phyloP scores from a whole-genome alignment of 2,888 invertebrate species.

The Acleris holmiana region DNA sequence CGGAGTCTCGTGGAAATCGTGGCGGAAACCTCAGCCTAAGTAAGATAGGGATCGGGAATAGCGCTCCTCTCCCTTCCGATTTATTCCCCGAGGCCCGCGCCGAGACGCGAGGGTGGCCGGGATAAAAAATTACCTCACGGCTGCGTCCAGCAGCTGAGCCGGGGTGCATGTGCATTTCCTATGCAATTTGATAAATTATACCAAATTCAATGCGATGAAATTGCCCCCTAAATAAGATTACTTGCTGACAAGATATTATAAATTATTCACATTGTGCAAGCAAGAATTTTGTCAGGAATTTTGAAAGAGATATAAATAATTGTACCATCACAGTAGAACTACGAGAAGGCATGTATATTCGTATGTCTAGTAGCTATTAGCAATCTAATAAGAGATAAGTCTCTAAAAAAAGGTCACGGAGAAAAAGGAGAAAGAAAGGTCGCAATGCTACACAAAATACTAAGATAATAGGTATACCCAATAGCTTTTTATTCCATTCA shows the following conservation, averaged over 20 bases:
- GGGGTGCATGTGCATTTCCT: conserved; percentile 71
- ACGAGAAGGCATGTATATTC: too few relatives aligned
- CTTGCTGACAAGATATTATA: conserved; percentile 43
- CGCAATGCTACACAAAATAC: conserved; percentile 1
- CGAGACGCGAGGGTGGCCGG: conserved; percentile 58
- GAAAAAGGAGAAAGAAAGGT: too few relatives aligned
- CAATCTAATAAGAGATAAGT: conserved; percentile 7
- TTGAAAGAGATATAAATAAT: conserved; percentile 9
- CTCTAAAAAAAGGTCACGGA: background rate
- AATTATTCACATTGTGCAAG: conserved; percentile 34
- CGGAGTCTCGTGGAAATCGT: conserved; percentile 55
- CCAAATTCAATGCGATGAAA: conserved; percentile 70
- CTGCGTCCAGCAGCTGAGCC: conserved; percentile 71
- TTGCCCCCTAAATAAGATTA: conserved; percentile 61
- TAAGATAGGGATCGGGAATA: conserved; percentile 59
- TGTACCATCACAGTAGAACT: background rate
- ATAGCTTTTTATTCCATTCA: conserved; percentile 37
- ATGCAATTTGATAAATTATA: conserved; percentile 79
- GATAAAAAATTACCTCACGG: conserved; percentile 74
- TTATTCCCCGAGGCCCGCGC: conserved; percentile 66
- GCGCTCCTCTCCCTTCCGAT: conserved; percentile 60
- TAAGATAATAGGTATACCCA: background rate
- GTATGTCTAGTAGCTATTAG: background rate
- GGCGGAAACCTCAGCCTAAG: conserved; percentile 51
- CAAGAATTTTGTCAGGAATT: conserved; percentile 21